These are phyloP conservation scores for Siniperca knerii DNA, from an alignment of 2,113 vertebrate species.

Conservation along the genomic window DNA sequence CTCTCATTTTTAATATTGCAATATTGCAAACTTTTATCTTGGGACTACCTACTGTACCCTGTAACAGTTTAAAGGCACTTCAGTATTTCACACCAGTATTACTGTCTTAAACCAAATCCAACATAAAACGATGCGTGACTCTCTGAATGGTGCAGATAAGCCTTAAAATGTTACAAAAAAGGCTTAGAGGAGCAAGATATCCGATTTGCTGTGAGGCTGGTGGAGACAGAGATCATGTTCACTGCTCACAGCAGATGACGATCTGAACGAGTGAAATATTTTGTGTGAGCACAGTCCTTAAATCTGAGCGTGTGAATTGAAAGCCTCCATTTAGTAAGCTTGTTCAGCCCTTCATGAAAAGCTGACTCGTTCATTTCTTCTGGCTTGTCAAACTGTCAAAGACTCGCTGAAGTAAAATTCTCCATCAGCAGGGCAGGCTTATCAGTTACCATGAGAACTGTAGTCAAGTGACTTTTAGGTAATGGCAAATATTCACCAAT, in stretches of 20 bases:
- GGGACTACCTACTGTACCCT: neutral
- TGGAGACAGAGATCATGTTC: constrained; percentile 11
- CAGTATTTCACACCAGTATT: neutral
- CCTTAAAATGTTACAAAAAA: constrained; percentile 40
- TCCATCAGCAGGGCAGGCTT: constrained; percentile 34
- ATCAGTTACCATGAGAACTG: constrained; percentile 67
- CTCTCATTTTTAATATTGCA: neutral
- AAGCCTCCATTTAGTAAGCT: constrained; percentile 52
- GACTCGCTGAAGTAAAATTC: constrained; percentile 41
- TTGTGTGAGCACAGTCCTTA: neutral
- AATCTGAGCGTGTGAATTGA: constrained; percentile 45
- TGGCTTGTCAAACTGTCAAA: constrained; percentile 71
- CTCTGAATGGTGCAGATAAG: constrained; percentile 37
- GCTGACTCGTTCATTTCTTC: constrained; percentile 73
- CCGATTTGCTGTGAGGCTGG: constrained; percentile 13
- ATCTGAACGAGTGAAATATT: constrained; percentile 33
- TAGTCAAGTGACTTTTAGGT: constrained; percentile 37
- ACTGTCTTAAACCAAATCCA: constrained; percentile 9
- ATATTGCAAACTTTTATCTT: too few species aligned
- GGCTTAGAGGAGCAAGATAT: constrained; percentile 40
- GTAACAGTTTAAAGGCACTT: neutral
- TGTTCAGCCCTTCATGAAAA: constrained; percentile 66
- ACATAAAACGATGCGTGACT: constrained; percentile 24
- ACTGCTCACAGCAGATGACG: constrained; percentile 37
- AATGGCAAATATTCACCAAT: constrained; percentile 40